Evolutionary conservation across 2,888 invertebrate species (phyloP), one percentile per base, ranked within the genome.

Genomic region (Coelinius sp.): DNA sequence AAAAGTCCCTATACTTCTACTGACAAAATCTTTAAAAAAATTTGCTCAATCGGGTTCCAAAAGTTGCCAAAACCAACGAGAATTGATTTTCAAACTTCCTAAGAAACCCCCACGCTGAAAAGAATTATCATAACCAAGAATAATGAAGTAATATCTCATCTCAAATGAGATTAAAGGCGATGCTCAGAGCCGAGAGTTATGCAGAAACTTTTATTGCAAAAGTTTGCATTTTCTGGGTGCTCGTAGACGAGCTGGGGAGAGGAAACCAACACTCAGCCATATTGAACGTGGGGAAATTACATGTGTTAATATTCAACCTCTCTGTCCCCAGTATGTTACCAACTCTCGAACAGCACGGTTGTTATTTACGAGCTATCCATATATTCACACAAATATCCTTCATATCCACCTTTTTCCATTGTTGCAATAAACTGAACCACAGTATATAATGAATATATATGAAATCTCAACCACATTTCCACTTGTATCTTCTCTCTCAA

Each of bases 181-280:
- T 59, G 17, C 38, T 25, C 27, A n/a, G 52, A 35, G 17, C 35
- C 20, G n/a, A 49, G 69, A 75, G 71, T 71, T 70, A 71, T 35
- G 52, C 59, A 31, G 52, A 77, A 80, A 79, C 75, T 77, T 77
- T 76, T 78, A 78, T 79, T 76, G 74, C 69, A 56, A 79, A 80
- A 80, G 76, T 79, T 80, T 25, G 56, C 38, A 17, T 67, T 46
- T 66, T 41, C 41, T 22, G 38, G 49, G 63, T 67, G 12, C 14
- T 31, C 7, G 31, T 10, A 25, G n/a, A 63, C 31, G 12, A 46
- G 49, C 12, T 25, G 31, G 14, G 25, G 10, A 35, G 62, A 49
- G 17, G 64, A 8, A 44, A 56, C 44, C 27, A 44, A 20, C 59
- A 41, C 27, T 24, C 38, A 68, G 59, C 66, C 12, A 6, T 44